A percentile compares a stretch with the other conserved stretches of the same genome.
Evolutionary conservation across 2,113 vertebrate genomes (phyloP).

Genomic region (Hemiprocne comata): DNA sequence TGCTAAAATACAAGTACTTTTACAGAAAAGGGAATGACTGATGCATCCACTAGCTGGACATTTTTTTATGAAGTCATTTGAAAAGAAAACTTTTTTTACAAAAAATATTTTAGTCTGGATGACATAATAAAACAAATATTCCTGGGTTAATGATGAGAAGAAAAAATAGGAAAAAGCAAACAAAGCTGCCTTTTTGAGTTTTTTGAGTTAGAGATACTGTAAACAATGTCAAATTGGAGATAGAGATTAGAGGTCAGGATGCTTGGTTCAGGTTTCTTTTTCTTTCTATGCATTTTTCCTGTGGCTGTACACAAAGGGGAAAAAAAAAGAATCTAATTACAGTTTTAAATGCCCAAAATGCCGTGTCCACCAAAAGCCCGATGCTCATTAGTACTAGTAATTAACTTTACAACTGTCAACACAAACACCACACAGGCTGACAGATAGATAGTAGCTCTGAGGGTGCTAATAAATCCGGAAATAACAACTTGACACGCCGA

Average conservation of each 20-base stretch:
- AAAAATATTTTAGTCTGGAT: background rate
- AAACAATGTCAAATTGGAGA: slow-evolving; percentile 57
- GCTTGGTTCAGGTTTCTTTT: slow-evolving; percentile 10
- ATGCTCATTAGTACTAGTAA: slow-evolving; percentile 88
- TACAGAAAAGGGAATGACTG: background rate
- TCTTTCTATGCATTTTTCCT: slow-evolving; percentile 42
- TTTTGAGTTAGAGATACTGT: slow-evolving; percentile 65
- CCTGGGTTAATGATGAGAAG: slow-evolving; percentile 33
- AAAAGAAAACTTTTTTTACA: background rate
- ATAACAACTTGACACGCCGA: slow-evolving; percentile 87
- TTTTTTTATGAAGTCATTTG: background rate
- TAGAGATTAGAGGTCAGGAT: slow-evolving; percentile 30
- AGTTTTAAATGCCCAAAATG: slow-evolving; percentile 86
- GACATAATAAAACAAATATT: slow-evolving; percentile 41
- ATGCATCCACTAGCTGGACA: background rate
- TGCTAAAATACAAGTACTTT: background rate
- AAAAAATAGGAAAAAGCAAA: slow-evolving; percentile 49
- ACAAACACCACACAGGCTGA: slow-evolving; percentile 83
- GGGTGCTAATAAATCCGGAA: slow-evolving; percentile 88
- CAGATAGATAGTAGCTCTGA: slow-evolving; percentile 83
- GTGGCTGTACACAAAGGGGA: slow-evolving; percentile 50
- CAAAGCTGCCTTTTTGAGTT: slow-evolving; percentile 33
- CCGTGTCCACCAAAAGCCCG: slow-evolving; percentile 87
- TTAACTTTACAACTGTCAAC: slow-evolving; percentile 92
- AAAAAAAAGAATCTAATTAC: slow-evolving; percentile 79